phyloP scores from a whole-genome alignment of 2,797 vertebrate species.

The Pogonophryne albipinna region DNA sequence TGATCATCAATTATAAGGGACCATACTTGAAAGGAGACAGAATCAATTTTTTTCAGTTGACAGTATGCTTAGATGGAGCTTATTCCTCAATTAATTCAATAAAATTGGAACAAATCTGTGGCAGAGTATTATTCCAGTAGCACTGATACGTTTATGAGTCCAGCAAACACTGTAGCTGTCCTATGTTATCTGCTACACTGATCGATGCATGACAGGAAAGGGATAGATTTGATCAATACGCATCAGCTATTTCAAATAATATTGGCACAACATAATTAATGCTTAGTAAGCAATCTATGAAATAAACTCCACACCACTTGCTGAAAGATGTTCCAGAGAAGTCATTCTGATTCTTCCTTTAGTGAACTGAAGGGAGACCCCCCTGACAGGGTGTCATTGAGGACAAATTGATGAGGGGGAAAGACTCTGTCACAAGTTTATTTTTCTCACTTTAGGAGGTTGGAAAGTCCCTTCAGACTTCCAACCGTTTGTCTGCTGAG shows the following conservation, averaged over 20 bases:
- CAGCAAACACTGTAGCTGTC: background rate
- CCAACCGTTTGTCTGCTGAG: conserved; percentile 66
- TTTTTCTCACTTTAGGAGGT: background rate
- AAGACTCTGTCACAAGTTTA: conserved; percentile 6
- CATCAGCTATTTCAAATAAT: background rate
- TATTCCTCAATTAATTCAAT: background rate
- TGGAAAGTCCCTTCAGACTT: conserved; percentile 77
- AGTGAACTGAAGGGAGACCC: background rate
- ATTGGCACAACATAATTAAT: too few species aligned
- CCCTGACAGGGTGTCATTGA: background rate
- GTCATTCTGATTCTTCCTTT: background rate
- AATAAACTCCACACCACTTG: background rate
- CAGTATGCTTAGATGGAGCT: background rate
- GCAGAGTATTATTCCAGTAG: background rate
- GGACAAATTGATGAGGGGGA: background rate
- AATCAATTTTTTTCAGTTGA: background rate
- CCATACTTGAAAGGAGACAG: background rate
- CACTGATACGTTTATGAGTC: too few species aligned
- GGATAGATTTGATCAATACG: background rate
- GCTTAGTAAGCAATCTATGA: conserved; percentile 4
- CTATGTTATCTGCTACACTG: background rate
- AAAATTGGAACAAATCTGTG: background rate
- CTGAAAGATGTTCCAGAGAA: background rate
- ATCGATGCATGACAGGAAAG: background rate
- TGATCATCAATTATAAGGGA: background rate